These are phyloP conservation scores for Romanogobio albipinnatus DNA, from an alignment of 2,113 vertebrate genomes.

Conservation along the genomic window DNA sequence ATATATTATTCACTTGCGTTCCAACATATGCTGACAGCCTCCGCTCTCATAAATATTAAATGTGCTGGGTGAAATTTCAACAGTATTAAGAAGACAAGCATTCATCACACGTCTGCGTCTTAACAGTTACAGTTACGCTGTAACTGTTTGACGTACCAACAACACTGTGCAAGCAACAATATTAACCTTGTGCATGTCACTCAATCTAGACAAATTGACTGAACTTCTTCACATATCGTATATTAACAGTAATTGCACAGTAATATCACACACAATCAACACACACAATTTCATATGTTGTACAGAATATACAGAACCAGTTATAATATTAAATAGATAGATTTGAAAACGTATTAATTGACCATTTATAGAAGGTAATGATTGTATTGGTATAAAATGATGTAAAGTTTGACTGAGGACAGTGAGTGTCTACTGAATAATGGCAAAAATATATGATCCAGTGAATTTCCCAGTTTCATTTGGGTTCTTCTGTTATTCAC, in stretches of 20 bases:
- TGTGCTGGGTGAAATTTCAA: slow-evolving; percentile 10
- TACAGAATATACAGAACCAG: slow-evolving; percentile 8
- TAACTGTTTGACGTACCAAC: not conserved
- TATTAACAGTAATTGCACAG: slow-evolving; percentile 18
- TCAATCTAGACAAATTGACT: not conserved
- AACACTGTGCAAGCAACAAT: not conserved
- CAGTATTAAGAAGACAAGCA: not conserved
- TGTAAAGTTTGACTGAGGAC: not conserved
- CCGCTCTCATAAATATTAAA: not conserved
- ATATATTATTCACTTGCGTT: slow-evolving; percentile 14
- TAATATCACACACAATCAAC: not conserved
- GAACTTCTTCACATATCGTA: not conserved
- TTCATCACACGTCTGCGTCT: not conserved
- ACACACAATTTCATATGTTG: not conserved
- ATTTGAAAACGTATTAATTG: not conserved
- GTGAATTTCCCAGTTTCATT: not conserved
- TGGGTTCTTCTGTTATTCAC: slow-evolving; percentile 38
- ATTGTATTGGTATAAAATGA: not conserved
- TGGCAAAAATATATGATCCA: not conserved
- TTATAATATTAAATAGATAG: not conserved
- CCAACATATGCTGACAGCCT: not conserved
- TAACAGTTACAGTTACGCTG: not conserved
- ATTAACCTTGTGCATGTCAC: not conserved
- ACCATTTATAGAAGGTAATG: not conserved
- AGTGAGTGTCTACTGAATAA: not conserved